Base-by-base conservation (phyloP, 2,797 vertebrate genomes). In the Argentina silus region DNA sequence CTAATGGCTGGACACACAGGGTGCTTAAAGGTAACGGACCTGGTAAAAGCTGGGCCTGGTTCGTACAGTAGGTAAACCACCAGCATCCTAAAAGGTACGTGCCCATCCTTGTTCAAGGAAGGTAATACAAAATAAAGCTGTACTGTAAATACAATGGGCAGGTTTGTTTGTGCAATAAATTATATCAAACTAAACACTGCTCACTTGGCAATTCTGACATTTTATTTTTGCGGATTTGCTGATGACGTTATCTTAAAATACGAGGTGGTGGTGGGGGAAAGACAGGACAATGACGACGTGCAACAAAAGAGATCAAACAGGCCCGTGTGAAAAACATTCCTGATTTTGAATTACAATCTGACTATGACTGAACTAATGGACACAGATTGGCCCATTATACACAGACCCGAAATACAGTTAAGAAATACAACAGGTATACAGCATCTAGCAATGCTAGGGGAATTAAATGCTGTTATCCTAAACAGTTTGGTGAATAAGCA, bases 1-100 rank as follows among this genome's bases (percentile, higher is more conserved):
- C 79, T 79, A 81, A 88, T 88, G 89, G 90, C 83, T 85, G 89
- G 87, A 92, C 89, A 91, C 91, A 91, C 88, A 88, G 88, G 80
- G 83, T 79, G 87, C 83, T 72, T 76, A 85, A 83, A 92, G 91
- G 79, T 77, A 82, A 65, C 62, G 48, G 60, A 75, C 57, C 80
- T 73, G 70, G 73, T 51, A 51, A 88, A 81, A 84, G 78, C 71
- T 82, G 80, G 88, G 81, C 80, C 81, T 60, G 74, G 82, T 68
- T 72, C 63, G 77, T 79, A 77, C 84, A 78, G 83, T 70, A 73
- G 76, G 75, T 84, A 77, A 10, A 86, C 78, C 84, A 73, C 70
- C 71, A 73, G 66, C 0, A 78, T 73, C 78, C 56, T n/a, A 67
- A 74, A 79, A 74, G n/a, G 74, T 47, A 10, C 55, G 3, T 15